Evolutionary conservation across 2,888 invertebrate species (phyloP).

Genomic region (Trypoxylon attenuatum): DNA sequence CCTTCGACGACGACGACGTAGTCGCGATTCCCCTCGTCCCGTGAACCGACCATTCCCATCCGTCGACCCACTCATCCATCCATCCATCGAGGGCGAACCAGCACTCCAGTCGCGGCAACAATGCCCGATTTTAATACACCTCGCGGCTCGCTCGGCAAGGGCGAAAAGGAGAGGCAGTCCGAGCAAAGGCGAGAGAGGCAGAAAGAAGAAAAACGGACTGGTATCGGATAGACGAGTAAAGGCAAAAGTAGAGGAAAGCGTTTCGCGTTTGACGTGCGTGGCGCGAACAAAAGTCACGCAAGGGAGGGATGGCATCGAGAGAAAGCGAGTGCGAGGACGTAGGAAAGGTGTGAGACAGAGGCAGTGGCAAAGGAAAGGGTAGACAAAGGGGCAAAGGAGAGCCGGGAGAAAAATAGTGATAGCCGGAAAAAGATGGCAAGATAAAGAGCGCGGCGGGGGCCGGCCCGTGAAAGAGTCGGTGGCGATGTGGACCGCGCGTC

Average conservation of each 20-base stretch:
- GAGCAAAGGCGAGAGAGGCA: constrained; percentile 15
- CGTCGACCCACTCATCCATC: constrained; percentile 10
- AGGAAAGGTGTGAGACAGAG: constrained; percentile 12
- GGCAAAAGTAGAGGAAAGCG: constrained; percentile 14
- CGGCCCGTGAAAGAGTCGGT: background rate
- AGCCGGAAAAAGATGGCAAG: background rate
- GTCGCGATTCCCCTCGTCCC: constrained; percentile 8
- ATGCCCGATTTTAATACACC: constrained; percentile 64
- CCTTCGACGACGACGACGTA: constrained; percentile 41
- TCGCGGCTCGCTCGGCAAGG: too few relatives aligned
- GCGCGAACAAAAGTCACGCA: constrained; percentile 57
- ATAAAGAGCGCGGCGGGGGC: constrained; percentile 17
- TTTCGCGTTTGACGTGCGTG: constrained; percentile 57
- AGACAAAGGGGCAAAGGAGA: background rate
- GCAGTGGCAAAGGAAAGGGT: constrained; percentile 20
- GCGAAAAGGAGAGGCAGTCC: constrained; percentile 5
- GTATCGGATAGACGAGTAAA: background rate
- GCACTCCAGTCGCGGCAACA: constrained; percentile 46
- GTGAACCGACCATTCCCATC: constrained; percentile 13
- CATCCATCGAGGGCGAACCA: constrained; percentile 2
- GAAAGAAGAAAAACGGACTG: background rate
- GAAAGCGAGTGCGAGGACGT: background rate
- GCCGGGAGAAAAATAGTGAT: background rate
- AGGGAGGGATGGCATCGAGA: background rate
- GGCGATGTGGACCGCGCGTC: background rate